Evolutionary conservation across 1,140 invertebrate species (phyloP), one percentile per base, ranked within the genome.

Genomic region (Macrocentrus cingulum): DNA sequence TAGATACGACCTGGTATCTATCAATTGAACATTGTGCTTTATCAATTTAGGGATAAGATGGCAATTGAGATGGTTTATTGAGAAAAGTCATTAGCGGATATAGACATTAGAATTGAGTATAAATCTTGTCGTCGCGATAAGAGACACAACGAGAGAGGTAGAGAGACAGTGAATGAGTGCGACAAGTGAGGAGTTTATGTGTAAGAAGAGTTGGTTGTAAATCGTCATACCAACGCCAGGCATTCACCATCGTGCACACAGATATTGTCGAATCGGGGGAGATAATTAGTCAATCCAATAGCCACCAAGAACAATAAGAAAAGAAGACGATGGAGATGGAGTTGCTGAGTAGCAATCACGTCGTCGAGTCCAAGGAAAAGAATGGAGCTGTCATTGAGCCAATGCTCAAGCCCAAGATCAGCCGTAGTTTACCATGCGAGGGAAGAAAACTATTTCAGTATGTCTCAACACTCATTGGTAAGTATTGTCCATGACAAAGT

Each of bases 401-500:
- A 7, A 58, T 58, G 36, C 25, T 57, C 8, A 48, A 19, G 8
- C 25, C 49, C 23, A 52, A 20, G 45, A 50, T 20, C 3, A 32
- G 20, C 8, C 9, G n/a, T n/a, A n/a, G n/a, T n/a, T n/a, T 8
- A 20, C n/a, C 11, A 41, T 45, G 51, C 15, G 61, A 64, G 42
- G 71, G 65, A 5, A 65, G 62, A 9, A 72, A 68, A 49, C 22
- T 71, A 36, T 67, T 66, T 48, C 70, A 72, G 56, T 67, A 66
- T 56, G 20, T 65, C 1, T 66, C 68, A 1, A 71, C 70, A 0
- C 37, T 71, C 18, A 66, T 69, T 50, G 70, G 71, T 69, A 54
- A 71, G 70, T 68, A 39, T 13, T n/a, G n/a, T 39, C 8, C 4
- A 13, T 39, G 13, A 39, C 15, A n/a, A 8, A 39, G 13, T 15